phyloP scores from a whole-genome alignment of 2,113 vertebrate species.

The Tringa solitaria region DNA sequence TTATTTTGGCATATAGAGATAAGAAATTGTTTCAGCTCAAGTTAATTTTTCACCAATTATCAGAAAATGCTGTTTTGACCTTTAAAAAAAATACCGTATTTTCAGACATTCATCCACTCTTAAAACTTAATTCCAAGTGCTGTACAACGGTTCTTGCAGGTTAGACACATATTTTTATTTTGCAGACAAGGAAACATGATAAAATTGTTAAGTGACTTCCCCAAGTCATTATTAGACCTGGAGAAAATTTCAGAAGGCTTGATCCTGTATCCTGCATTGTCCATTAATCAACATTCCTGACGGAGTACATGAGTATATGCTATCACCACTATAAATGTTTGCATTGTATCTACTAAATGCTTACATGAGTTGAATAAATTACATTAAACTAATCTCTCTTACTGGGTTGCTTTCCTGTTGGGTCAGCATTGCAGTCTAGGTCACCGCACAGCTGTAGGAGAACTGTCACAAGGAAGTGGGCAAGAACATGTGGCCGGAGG shows the following conservation, averaged over 20 bases:
- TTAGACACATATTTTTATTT: neutral
- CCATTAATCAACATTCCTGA: neutral
- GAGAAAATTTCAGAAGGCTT: neutral
- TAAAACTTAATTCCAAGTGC: neutral
- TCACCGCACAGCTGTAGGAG: constrained; percentile 36
- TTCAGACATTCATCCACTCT: neutral
- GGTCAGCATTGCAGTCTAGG: constrained; percentile 1
- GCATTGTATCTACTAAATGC: neutral
- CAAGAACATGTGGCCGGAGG: constrained; percentile 33
- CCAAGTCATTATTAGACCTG: neutral
- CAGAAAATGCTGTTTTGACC: neutral
- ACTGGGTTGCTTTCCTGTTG: constrained; percentile 28
- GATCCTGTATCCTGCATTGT: neutral
- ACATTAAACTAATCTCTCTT: neutral
- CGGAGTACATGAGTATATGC: neutral
- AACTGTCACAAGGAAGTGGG: constrained; percentile 27
- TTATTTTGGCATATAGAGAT: neutral
- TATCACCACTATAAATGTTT: neutral
- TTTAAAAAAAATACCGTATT: neutral
- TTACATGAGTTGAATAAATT: neutral
- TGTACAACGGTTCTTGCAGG: neutral
- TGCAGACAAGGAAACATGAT: neutral
- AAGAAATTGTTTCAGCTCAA: neutral
- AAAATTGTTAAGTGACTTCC: neutral
- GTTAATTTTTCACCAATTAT: neutral